Evolutionary conservation across 1,140 invertebrate genomes (phyloP).

Genomic region (Drosophila cardini): DNA sequence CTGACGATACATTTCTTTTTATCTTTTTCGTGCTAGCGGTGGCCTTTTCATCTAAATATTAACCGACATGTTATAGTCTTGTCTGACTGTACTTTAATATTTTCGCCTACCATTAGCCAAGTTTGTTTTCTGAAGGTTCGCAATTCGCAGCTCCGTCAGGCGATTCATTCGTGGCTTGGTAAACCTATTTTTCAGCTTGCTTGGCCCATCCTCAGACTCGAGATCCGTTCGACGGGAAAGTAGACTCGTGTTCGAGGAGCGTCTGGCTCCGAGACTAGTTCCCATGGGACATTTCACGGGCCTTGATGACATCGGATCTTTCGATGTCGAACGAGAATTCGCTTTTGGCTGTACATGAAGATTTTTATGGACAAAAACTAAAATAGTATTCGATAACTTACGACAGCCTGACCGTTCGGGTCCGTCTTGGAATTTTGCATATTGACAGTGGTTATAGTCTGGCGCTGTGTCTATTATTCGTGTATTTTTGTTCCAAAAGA

Average conservation of each 20-base stretch:
- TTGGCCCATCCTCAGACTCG: not conserved
- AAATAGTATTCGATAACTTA: not conserved
- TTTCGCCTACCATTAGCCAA: not conserved
- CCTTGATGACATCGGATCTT: not conserved
- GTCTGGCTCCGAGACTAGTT: not conserved
- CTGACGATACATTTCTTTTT: not conserved
- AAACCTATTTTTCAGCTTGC: slow-evolving; percentile 10
- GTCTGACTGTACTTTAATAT: not conserved
- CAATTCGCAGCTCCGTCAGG: slow-evolving; percentile 12
- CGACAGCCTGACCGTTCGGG: not conserved
- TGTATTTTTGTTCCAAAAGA: slow-evolving; percentile 2
- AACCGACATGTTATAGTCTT: not conserved
- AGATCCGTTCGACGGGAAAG: not conserved
- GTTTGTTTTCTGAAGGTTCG: not conserved
- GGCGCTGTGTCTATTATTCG: not conserved
- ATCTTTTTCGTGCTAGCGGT: not conserved
- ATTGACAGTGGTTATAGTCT: not conserved
- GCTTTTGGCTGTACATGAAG: not conserved
- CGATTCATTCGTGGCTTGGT: slow-evolving; percentile 29
- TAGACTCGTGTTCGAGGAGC: not conserved
- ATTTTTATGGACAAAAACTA: not conserved
- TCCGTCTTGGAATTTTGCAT: slow-evolving; percentile 39
- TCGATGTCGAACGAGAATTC: not conserved
- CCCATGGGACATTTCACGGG: not conserved
- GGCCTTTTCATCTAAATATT: not conserved